These are phyloP conservation scores for Anthoscopus minutus DNA, from an alignment of 2,113 vertebrate genomes.

Conservation along the genomic window DNA sequence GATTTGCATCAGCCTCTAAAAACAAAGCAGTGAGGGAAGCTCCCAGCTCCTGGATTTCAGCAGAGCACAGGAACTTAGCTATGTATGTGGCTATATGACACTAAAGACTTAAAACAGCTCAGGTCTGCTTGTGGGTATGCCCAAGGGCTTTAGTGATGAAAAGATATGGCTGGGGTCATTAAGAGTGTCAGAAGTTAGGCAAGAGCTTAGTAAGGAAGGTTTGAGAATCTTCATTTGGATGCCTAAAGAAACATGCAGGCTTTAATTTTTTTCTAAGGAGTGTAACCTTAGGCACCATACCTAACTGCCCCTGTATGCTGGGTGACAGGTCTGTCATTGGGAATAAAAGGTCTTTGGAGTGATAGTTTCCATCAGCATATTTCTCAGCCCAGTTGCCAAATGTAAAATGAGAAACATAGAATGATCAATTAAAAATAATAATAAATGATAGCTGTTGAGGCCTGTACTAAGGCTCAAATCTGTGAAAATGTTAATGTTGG, in stretches of 20 bases:
- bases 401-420: background rate
- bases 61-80: background rate
- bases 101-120: background rate
- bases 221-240: background rate
- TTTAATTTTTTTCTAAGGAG: background rate
- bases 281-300: background rate
- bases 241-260: background rate
- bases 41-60: background rate
- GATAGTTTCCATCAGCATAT: background rate
- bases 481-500: background rate
- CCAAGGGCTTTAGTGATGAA: background rate
- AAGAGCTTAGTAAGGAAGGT: background rate
- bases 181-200: background rate
- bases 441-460: background rate
- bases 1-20: background rate
- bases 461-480: background rate
- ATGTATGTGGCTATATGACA: background rate
- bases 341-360: background rate
- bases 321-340: background rate
- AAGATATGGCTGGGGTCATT: background rate
- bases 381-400: background rate
- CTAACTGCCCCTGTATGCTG: background rate
- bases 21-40: background rate
- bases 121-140: background rate
- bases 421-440: background rate